phyloP scores from a whole-genome alignment of 2,797 vertebrate species.

The Acanthiza pusilla region DNA sequence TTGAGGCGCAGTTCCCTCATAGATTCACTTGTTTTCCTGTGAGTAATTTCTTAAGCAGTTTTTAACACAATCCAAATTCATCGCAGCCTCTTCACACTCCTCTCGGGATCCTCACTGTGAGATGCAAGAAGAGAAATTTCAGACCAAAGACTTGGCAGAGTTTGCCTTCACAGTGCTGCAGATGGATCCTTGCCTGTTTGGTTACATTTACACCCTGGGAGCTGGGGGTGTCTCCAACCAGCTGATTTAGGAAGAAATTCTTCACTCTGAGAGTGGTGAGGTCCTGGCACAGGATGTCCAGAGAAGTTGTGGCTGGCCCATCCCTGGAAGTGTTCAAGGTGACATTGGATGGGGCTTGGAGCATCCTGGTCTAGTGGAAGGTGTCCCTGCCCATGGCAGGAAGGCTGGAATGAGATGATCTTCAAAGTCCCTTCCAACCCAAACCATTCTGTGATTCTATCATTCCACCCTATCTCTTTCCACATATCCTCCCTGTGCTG shows the following conservation, averaged over 20 bases:
- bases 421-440: not conserved
- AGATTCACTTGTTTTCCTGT: not conserved
- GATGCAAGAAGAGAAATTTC: not conserved
- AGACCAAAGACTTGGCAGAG: not conserved
- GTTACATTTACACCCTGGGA: not conserved
- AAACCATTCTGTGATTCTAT: not conserved
- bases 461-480: not conserved
- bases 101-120: not conserved
- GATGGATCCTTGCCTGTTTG: not conserved
- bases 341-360: not conserved
- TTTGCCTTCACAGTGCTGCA: not conserved
- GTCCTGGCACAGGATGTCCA: not conserved
- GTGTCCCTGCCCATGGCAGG: not conserved
- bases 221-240: not conserved
- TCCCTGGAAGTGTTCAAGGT: not conserved
- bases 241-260: not conserved
- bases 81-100: not conserved
- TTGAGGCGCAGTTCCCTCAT: not conserved
- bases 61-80: not conserved
- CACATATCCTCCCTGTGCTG: not conserved
- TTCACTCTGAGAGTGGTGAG: not conserved
- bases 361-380: accelerated
- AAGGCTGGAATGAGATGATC: not conserved
- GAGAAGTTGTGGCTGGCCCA: not conserved
- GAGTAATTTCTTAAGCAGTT: not conserved